These are phyloP conservation scores for Choristoneura fumiferana DNA, from an alignment of 1,140 invertebrate species.

Conservation along the genomic window DNA sequence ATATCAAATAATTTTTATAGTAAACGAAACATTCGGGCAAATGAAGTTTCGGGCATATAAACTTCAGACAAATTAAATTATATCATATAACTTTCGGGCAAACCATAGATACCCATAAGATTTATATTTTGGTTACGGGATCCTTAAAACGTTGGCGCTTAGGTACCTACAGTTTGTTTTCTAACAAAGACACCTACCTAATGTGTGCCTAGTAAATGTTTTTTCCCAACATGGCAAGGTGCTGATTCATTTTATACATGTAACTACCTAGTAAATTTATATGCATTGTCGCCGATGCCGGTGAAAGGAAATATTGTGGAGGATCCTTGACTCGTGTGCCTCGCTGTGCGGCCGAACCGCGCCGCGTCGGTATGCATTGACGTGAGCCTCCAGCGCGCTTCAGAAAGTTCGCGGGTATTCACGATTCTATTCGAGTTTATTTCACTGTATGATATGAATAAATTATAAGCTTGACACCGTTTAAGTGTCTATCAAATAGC, in stretches of 20 bases:
- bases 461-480: not conserved
- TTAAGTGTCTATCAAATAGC: not conserved
- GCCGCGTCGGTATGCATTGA: conserved; percentile 38
- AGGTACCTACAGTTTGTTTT: too few relatives aligned
- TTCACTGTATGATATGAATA: not conserved
- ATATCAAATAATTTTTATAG: too few relatives aligned
- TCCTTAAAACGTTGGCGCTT: too few relatives aligned
- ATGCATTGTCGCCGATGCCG: conserved; percentile 69
- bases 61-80: too few relatives aligned
- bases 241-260: conserved; percentile 36
- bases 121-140: too few relatives aligned
- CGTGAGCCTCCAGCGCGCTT: conserved; percentile 33
- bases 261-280: conserved; percentile 28
- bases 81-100: too few relatives aligned
- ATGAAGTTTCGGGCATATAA: too few relatives aligned
- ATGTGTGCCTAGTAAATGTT: not conserved
- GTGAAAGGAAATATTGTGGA: conserved; percentile 77
- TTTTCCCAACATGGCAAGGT: not conserved
- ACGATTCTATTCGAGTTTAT: not conserved
- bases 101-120: too few relatives aligned
- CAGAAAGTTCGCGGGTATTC: conserved; percentile 27
- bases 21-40: too few relatives aligned
- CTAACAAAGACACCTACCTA: too few relatives aligned
- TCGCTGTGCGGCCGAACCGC: conserved; percentile 51
- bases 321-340: conserved; percentile 73